Percentiles rank a stretch among this genome's conserved stretches.
These are phyloP conservation scores for Agonopterix subpropinquella DNA, from an alignment of 2,888 invertebrate species.

Conservation along the genomic window DNA sequence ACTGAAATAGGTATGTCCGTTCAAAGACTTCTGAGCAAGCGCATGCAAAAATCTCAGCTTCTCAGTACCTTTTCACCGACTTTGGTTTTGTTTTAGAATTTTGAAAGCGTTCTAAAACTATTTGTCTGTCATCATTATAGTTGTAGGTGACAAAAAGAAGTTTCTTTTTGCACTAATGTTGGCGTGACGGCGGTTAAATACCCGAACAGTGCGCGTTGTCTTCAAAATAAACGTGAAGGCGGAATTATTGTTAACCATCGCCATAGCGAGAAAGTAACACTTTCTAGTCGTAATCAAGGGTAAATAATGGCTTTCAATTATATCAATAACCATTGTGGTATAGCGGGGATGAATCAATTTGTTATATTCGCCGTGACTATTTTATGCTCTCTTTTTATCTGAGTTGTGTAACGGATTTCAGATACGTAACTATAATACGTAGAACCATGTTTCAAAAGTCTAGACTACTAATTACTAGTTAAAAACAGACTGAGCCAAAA, in stretches of 20 bases:
- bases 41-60: too few species aligned
- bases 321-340: constrained; percentile 16
- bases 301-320: constrained; percentile 46
- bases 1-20: too few species aligned
- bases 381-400: constrained; percentile 3
- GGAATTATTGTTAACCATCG: constrained; percentile 39
- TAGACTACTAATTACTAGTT: too few species aligned
- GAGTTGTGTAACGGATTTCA: too few species aligned
- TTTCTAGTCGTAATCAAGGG: constrained; percentile 55
- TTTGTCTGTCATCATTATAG: constrained; percentile 15
- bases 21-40: too few species aligned
- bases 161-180: constrained; percentile 15
- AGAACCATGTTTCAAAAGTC: too few species aligned
- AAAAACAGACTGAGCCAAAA: too few species aligned
- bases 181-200: constrained; percentile 28
- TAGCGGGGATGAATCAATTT: constrained; percentile 21
- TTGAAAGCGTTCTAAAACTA: constrained; percentile 22
- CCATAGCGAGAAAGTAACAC: constrained; percentile 46
- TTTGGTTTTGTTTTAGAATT: constrained; percentile 1
- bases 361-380: constrained; percentile 13
- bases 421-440: too few species aligned
- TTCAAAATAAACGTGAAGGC: constrained; percentile 47
- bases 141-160: constrained; percentile 21
- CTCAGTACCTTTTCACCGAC: not conserved
- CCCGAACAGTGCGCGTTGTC: constrained; percentile 24